Evolutionary conservation across 2,797 vertebrate genomes (phyloP).

Genomic region (Coregonus suidteri): DNA sequence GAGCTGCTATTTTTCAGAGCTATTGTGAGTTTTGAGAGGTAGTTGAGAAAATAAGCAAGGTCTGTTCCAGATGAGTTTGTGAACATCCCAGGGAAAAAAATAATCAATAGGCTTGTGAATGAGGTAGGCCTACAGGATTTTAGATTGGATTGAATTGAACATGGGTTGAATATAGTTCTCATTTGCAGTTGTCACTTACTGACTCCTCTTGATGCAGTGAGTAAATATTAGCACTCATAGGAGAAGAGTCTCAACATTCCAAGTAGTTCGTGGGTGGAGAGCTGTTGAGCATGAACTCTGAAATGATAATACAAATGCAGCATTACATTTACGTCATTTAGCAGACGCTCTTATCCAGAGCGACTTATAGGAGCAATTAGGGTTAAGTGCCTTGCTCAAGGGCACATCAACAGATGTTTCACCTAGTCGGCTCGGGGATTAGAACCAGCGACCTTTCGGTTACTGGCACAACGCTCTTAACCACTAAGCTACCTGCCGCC

Average conservation of each 20-base stretch:
- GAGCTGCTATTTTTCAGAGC: too few relatives aligned
- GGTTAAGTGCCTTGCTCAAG: too few relatives aligned
- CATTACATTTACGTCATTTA: too few relatives aligned
- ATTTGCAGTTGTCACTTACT: background rate
- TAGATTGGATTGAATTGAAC: background rate
- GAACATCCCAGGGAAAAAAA: too few relatives aligned
- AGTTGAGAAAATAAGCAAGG: background rate
- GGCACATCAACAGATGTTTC: too few relatives aligned
- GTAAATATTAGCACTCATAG: background rate
- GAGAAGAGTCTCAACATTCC: background rate
- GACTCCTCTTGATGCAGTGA: background rate
- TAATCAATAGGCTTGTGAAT: background rate
- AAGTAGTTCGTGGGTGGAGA: background rate
- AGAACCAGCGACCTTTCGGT: too few relatives aligned
- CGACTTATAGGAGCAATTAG: too few relatives aligned
- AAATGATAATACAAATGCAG: background rate
- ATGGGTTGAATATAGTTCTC: background rate
- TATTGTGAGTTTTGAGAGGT: background rate
- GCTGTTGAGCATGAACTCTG: background rate
- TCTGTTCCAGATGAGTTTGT: too few relatives aligned
- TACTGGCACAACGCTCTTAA: too few relatives aligned
- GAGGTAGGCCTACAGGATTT: background rate
- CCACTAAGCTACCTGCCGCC: too few relatives aligned
- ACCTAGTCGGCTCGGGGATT: too few relatives aligned
- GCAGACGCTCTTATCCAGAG: too few relatives aligned